Conservation (phyloP, 2,888 invertebrate genomes). For the Tetranychus truncatus region DNA sequence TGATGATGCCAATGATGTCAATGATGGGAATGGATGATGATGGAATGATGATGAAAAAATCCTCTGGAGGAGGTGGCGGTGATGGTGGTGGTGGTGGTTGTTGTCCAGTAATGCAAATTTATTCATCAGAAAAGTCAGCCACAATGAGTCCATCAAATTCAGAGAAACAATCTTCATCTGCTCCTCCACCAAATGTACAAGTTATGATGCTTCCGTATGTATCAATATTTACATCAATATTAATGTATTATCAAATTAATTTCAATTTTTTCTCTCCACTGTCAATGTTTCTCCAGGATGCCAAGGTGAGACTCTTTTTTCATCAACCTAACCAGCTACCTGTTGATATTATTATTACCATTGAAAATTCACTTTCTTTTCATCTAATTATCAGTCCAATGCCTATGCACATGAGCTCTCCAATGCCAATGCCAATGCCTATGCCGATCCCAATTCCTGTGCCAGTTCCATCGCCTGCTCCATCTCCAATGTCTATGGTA, state of each 20-base stretch:
- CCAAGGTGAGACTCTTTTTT: too few relatives aligned
- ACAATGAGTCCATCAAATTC: not conserved
- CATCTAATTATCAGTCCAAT: not conserved
- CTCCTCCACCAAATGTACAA: not conserved
- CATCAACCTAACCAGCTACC: not conserved
- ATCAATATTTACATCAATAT: not conserved
- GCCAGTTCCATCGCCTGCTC: not conserved
- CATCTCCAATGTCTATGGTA: not conserved
- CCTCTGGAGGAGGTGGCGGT: not conserved
- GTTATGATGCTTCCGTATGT: not conserved
- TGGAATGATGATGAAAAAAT: not conserved
- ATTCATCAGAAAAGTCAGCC: not conserved
- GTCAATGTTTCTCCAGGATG: too few relatives aligned
- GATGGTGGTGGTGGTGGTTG: not conserved
- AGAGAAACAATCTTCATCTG: not conserved
- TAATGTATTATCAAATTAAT: too few relatives aligned
- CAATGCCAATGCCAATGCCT: not conserved
- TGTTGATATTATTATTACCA: not conserved
- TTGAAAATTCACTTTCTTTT: not conserved
- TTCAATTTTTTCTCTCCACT: too few relatives aligned
- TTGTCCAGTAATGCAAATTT: not conserved
- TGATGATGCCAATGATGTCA: not conserved
- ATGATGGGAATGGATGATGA: not conserved
- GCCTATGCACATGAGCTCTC: not conserved
- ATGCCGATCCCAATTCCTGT: not conserved